These are phyloP conservation scores for Rhagonycha lutea DNA, from an alignment of 2,888 invertebrate genomes.

Conservation along the genomic window DNA sequence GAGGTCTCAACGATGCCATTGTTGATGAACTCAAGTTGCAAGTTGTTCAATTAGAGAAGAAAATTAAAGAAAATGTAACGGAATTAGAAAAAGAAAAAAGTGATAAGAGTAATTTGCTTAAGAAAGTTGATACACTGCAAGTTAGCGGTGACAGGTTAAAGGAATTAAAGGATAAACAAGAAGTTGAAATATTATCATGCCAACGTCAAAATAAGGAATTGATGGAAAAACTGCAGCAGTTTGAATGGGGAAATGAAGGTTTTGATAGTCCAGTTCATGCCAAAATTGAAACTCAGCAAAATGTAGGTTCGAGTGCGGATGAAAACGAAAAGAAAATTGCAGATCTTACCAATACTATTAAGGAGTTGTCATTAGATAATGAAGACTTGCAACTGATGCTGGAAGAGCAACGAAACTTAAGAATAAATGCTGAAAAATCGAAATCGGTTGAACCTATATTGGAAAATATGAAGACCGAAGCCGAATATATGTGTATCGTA, in stretches of 20 bases:
- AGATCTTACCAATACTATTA: constrained; percentile 60
- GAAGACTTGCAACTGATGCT: constrained; percentile 63
- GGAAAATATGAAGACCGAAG: constrained; percentile 41
- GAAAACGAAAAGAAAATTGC: constrained; percentile 51
- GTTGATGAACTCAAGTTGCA: constrained; percentile 80
- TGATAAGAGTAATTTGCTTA: constrained; percentile 71
- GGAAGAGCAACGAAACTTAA: constrained; percentile 57
- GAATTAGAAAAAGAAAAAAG: constrained; percentile 64
- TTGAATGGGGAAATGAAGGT: constrained; percentile 58
- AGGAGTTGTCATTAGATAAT: constrained; percentile 65
- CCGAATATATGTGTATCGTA: constrained; percentile 36
- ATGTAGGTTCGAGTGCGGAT: constrained; percentile 8
- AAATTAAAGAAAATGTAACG: constrained; percentile 61
- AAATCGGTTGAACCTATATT: constrained; percentile 36
- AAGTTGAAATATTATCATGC: constrained; percentile 74
- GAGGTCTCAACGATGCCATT: constrained; percentile 72
- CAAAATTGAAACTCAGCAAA: constrained; percentile 14
- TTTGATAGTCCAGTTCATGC: constrained; percentile 28
- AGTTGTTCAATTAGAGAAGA: constrained; percentile 67
- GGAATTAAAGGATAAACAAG: constrained; percentile 82
- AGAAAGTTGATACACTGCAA: constrained; percentile 74
- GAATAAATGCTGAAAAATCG: constrained; percentile 45
- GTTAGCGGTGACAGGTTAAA: constrained; percentile 76
- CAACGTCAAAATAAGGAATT: constrained; percentile 74
- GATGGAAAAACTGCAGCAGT: constrained; percentile 65